Evolutionary conservation across 1,140 invertebrate genomes (phyloP), one percentile per base, ranked within the genome.

Genomic region (Phymorhynchus buccinoides): DNA sequence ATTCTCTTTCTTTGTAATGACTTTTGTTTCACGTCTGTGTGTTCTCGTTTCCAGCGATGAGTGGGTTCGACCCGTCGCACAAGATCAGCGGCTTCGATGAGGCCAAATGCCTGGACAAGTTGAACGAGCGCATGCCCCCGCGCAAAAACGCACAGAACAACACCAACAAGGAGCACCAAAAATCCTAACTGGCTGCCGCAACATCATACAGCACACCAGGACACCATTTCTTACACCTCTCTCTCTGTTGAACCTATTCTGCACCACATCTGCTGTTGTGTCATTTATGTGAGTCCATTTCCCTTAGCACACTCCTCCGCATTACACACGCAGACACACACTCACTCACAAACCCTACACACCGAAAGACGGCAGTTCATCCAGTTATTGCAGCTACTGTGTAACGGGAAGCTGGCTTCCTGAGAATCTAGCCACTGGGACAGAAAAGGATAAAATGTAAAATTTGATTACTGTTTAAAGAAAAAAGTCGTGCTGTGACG

Each of bases 31-130:
- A n/a, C n/a, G n/a, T n/a, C n/a, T 48, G 44, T 48, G 12, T 62
- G 41, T 42, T 75, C 35, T 84, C 48, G 66, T 62, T 94, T 94
- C 82, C 93, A 97, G 98, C 98, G 88, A 94, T 99, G 91, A 98
- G 98, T 95, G 99, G 98, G 86, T 99, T 99, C 94, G 98, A 98
- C 87, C 98, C 98, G 73, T 98, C 98, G 93, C 98, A 99, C 94
- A 99, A 99, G 95, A 94, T 94, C 84, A 93, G 92, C 86, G 92
- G 92, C 35, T 99, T 99, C 95, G 99, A 98, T 93, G 99, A 99
- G 94, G 99, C 99, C 83, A 99, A 99, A 94, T 98, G 98, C 83
- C 94, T 99, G 90, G 99, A 99, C 94, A 98, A 99, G 90, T 98
- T 99, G 93, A 99, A 99, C 94, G 99, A 99, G 94, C 96, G 14